Evolutionary conservation across 2,797 vertebrate genomes (phyloP).

Genomic region (Gadopsis marmoratus): DNA sequence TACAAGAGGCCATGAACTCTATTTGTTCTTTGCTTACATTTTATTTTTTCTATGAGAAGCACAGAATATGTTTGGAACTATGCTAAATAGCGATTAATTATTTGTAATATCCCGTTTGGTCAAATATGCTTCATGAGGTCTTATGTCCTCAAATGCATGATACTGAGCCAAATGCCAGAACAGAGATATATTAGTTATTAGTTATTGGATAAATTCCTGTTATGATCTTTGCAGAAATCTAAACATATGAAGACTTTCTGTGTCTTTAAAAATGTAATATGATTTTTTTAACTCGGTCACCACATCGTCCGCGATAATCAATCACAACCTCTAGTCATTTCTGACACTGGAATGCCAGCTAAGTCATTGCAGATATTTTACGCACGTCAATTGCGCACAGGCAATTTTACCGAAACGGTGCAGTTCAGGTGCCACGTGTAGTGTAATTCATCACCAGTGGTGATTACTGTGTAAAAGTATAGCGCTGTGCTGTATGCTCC

Average conservation of each 20-base stretch:
- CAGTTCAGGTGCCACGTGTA: slow-evolving; percentile 4
- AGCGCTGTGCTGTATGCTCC: not conserved
- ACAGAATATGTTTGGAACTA: not conserved
- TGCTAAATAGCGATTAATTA: too few species aligned
- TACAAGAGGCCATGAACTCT: not conserved
- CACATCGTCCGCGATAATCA: slow-evolving; percentile 4
- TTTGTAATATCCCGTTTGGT: not conserved
- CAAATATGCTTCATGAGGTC: not conserved
- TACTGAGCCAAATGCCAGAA: not conserved
- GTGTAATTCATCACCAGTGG: not conserved
- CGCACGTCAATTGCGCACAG: slow-evolving; percentile 7
- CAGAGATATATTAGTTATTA: not conserved
- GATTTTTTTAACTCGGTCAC: not conserved
- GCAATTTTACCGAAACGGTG: slow-evolving; percentile 36
- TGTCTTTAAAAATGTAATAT: not conserved
- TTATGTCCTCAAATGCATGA: not conserved
- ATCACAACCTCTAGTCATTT: slow-evolving; percentile 28
- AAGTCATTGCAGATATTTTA: slow-evolving; percentile 53
- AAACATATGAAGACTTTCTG: not conserved
- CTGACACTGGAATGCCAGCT: slow-evolving; percentile 30
- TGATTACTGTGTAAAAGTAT: slow-evolving; percentile 9
- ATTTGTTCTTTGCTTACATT: not conserved
- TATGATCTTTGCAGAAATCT: not conserved
- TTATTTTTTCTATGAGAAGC: not conserved
- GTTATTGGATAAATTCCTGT: not conserved